Base-by-base conservation (phyloP, 2,113 vertebrate species). In the Boleophthalmus pectinirostris region DNA sequence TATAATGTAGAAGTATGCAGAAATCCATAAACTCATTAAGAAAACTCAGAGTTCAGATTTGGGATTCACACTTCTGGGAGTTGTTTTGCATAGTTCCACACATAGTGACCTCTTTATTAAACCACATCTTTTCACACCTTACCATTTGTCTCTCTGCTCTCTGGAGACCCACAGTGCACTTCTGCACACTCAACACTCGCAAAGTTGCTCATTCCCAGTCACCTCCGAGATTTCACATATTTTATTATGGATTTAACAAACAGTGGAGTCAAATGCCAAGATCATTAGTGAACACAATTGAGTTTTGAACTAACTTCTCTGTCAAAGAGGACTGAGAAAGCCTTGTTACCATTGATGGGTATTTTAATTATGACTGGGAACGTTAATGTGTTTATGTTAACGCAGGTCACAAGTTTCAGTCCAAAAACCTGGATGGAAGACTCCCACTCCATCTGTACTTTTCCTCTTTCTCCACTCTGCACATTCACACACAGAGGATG, bases 21-120 rank as follows among this genome's bases (percentile, higher is more conserved):
- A 68, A 56, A 23, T 60, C 24, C 20, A 21, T 79, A 72, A 45
- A 69, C 46, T 35, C 77, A 70, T 64, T 69, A 81, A 69, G 61
- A 51, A 25, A 3, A 61, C 66, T 29, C 65, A 60, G 65, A 66
- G 45, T 76, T 58, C 20, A 72, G 46, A 13, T 57, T 16, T 35
- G 56, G 38, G 47, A 38, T 16, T 43, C 8, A 2, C 13, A 5
- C 35, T 38, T 38, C 35, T 8, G 35, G 38, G 38, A 43, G 38
- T 43, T 43, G 38, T 43, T 83, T 60, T 71, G 74, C 74, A 80
- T 65, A 60, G 65, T 73, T 46, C 3, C 12, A n/a, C 6, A 43
- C 46, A 20, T 0, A n/a, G 21, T 57, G 63, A 66, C 51, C 29
- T 5, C 60, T 71, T 72, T 64, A 29, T 57, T 68, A 51, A 9